phyloP scores from a whole-genome alignment of 2,113 vertebrate species.

The Pelusios castaneus region DNA sequence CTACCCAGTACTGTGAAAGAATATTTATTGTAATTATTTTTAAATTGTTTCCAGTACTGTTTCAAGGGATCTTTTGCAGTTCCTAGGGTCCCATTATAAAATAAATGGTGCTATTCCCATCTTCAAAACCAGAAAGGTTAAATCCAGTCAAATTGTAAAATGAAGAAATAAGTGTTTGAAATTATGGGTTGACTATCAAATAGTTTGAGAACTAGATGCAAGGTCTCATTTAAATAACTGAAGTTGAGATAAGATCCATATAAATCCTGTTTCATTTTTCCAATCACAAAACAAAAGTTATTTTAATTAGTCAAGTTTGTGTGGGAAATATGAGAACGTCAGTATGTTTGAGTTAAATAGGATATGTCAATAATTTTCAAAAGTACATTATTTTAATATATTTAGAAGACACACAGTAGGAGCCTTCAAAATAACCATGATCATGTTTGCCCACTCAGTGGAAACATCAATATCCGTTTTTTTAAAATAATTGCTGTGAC shows the following conservation, averaged over 20 bases:
- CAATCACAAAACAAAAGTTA: not conserved
- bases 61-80: not conserved
- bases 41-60: not conserved
- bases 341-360: not conserved
- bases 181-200: not conserved
- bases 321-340: not conserved
- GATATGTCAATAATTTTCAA: not conserved
- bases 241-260: not conserved
- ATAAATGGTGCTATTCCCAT: not conserved
- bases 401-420: not conserved
- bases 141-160: not conserved
- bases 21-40: not conserved
- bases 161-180: not conserved
- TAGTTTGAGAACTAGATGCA: not conserved
- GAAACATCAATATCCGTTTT: not conserved
- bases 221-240: not conserved
- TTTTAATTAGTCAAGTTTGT: not conserved
- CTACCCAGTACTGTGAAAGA: not conserved
- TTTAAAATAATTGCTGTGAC: not conserved
- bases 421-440: not conserved
- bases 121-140: not conserved
- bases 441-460: not conserved
- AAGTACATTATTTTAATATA: not conserved
- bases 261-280: not conserved
- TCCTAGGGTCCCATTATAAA: not conserved